A percentile compares a stretch with the other conserved stretches of the same genome.
Evolutionary conservation across 2,888 invertebrate species (phyloP).

Genomic region (Cheilosia vulpina): DNA sequence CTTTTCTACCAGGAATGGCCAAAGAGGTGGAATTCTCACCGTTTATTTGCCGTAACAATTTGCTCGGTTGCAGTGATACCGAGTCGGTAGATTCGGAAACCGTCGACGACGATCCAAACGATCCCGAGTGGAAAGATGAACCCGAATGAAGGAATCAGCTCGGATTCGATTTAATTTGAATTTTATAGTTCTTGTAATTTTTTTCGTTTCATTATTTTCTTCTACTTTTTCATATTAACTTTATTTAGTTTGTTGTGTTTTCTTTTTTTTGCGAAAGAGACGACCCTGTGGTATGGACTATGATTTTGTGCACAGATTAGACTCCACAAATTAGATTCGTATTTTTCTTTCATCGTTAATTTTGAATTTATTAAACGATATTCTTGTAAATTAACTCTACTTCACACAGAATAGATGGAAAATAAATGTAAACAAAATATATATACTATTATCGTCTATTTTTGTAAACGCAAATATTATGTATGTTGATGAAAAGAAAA

Average conservation of each 20-base stretch:
- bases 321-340: conserved; percentile 18
- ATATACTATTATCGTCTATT: conserved; percentile 35
- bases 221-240: conserved; percentile 25
- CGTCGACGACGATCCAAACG: conserved; percentile 93
- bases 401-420: conserved; percentile 47
- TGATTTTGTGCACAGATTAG: conserved; percentile 12
- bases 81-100: conserved; percentile 84
- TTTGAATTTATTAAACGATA: conserved; percentile 47
- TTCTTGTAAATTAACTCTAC: conserved; percentile 43
- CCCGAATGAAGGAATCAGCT: conserved; percentile 56
- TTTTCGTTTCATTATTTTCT: conserved; percentile 19
- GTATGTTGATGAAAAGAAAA: conserved; percentile 7
- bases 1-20: conserved; percentile 14
- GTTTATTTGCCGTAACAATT: conserved; percentile 70
- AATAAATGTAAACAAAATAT: conserved; percentile 58
- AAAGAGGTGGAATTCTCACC: conserved; percentile 49
- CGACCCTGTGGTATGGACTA: conserved; percentile 3
- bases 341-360: conserved; percentile 23
- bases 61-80: conserved; percentile 77
- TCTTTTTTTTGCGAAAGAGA: neutral
- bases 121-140: conserved; percentile 89
- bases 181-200: conserved; percentile 48
- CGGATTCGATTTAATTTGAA: conserved; percentile 23
- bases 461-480: conserved; percentile 31
- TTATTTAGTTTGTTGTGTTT: neutral